These are phyloP conservation scores for Sycon ciliatum DNA, from an alignment of 37 sponge, comb jelly and placozoan genomes.

Conservation along the genomic window DNA sequence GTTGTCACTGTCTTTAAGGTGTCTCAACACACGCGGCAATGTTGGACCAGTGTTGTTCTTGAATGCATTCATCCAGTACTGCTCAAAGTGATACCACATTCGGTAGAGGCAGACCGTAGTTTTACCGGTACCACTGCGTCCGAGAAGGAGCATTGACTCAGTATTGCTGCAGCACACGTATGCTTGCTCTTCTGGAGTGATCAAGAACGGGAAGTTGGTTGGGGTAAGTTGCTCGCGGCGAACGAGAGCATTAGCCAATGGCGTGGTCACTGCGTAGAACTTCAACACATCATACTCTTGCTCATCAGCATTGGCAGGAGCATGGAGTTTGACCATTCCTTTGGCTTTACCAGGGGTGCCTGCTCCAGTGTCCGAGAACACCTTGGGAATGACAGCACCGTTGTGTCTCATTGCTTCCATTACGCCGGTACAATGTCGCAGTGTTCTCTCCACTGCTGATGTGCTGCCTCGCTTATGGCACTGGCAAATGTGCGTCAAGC, in stretches of 20 bases:
- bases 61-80: conserved; percentile 49
- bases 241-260: conserved; percentile 14
- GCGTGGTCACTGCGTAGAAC: conserved; percentile 39
- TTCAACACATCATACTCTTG: conserved; percentile 46
- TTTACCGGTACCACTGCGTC: conserved; percentile 78
- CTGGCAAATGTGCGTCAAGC: background rate
- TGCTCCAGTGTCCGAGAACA: background rate
- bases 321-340: conserved; percentile 6
- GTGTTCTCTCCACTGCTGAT: background rate
- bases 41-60: background rate
- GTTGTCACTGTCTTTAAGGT: background rate
- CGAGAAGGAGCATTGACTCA: conserved; percentile 48
- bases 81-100: conserved; percentile 51
- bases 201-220: conserved; percentile 48
- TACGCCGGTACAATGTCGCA: no score
- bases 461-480: background rate
- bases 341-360: background rate
- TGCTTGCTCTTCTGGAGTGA: conserved; percentile 59
- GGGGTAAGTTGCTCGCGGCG: background rate
- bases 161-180: conserved; percentile 34
- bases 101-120: conserved; percentile 72
- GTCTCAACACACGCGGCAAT: background rate
- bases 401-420: no score
- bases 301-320: conserved; percentile 44
- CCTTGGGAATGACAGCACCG: background rate